Base-by-base conservation (phyloP, 2,888 invertebrate species). In the Graphium colonna region DNA sequence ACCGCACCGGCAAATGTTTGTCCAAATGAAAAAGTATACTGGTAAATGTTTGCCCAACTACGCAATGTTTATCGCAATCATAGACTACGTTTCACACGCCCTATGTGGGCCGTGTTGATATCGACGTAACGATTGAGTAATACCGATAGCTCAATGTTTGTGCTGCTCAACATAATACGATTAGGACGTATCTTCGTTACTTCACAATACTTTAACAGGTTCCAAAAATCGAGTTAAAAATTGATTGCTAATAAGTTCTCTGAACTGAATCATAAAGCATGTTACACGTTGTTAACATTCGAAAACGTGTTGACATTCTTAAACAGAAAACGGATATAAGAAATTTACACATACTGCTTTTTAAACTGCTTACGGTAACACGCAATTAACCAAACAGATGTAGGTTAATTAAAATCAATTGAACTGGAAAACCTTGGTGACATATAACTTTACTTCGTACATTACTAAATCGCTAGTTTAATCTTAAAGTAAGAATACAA, bases 21-120 rank as follows among this genome's bases (percentile, higher is more conserved):
- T 53, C 56, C 26, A 10, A 33, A 8, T 51, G 49, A n/a, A n/a
- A n/a, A n/a, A n/a, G n/a, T n/a, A n/a, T n/a, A 63, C 58, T 60
- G 58, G 61, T 12, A 12, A 10, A 36, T 12, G 13, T 51, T 49
- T 50, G 41, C 38, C 46, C 55, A 44, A 16, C 49, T 51, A 46
- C 65, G 59, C 65, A 64, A 63, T 68, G 63, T 62, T 65, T 59
- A 64, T 62, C 64, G 58, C 63, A 60, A 62, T 61, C 59, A 57
- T 61, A 61, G 55, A 58, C 48, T 56, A 43, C 55, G 59, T 64
- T 72, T 73, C 70, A 71, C 71, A 69, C 65, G 62, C 43, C 51
- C 33, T 33, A 31, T 39, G 50, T 50, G 61, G 57, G 49, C 18
- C 58, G 55, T 60, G 61, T 63, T 57, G 47, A 56, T 52, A 51